These are phyloP conservation scores for Terebella lapidaria DNA, from an alignment of 2,888 invertebrate species.

Conservation along the genomic window DNA sequence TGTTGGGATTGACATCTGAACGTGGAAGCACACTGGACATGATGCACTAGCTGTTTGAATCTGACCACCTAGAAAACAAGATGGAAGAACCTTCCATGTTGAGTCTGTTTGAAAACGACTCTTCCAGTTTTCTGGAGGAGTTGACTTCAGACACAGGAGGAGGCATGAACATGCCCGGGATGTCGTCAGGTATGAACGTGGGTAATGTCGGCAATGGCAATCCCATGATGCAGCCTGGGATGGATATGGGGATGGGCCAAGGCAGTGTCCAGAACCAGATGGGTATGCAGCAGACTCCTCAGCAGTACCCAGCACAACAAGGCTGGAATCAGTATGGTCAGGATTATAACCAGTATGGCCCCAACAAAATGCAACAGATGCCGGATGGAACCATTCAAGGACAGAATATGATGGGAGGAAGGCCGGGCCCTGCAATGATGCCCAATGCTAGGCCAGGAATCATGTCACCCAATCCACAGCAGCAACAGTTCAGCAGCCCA, in stretches of 20 bases:
- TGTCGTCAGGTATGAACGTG: not conserved
- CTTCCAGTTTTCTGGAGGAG: conserved; percentile 2
- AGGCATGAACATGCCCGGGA: not conserved
- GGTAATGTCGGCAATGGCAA: not conserved
- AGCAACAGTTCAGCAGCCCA: not conserved
- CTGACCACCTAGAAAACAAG: not conserved
- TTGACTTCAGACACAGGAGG: not conserved
- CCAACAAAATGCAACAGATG: not conserved
- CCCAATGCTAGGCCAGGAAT: not conserved
- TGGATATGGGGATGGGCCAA: not conserved
- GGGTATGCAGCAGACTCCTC: not conserved
- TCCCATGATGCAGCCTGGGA: not conserved
- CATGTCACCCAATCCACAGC: not conserved
- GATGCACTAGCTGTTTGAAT: too few species aligned
- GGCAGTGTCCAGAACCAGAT: not conserved
- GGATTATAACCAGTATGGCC: conserved; percentile 1
- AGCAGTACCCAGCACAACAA: not conserved
- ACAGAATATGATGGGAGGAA: not conserved
- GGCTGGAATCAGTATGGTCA: not conserved
- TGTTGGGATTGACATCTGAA: not conserved
- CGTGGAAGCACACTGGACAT: not conserved
- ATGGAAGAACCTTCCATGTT: not conserved
- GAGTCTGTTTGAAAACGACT: conserved; percentile 4
- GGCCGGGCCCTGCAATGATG: not conserved
- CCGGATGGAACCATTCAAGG: not conserved